Conservation (phyloP, 2,113 vertebrate genomes). For the Engraulis encrasicolus region DNA sequence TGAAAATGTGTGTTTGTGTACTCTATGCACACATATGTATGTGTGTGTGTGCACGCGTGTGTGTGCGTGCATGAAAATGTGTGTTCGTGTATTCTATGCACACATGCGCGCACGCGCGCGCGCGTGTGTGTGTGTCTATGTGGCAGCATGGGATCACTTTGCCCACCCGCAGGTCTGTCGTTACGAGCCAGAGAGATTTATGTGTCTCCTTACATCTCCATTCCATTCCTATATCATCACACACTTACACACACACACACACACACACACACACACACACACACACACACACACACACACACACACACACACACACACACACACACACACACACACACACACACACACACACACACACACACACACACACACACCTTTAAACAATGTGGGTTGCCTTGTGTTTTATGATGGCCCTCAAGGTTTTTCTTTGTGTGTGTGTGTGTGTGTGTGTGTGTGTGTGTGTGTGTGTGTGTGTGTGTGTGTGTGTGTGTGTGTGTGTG, state of each 20-base stretch:
- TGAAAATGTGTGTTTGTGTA: neutral
- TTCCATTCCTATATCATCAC: conserved; percentile 15
- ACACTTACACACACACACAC: neutral
- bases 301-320: too few relatives aligned
- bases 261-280: too few relatives aligned
- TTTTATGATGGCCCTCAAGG: neutral
- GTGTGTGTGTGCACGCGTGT: neutral
- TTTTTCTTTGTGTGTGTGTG: conserved; percentile 10
- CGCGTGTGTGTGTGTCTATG: conserved; percentile 1
- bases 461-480: neutral
- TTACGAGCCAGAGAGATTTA: conserved; percentile 43
- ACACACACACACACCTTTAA: conserved; percentile 20
- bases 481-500: conserved; percentile 22
- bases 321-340: too few relatives aligned
- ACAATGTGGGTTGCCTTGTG: conserved; percentile 10
- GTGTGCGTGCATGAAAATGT: neutral
- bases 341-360: too few relatives aligned
- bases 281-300: too few relatives aligned
- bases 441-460: neutral
- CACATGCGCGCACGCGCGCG: too few relatives aligned
- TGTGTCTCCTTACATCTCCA: conserved; percentile 14
- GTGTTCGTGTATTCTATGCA: too few relatives aligned
- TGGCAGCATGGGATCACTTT: neutral
- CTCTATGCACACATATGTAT: too few relatives aligned
- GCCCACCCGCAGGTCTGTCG: conserved; percentile 7